Evolutionary conservation across 2,797 vertebrate genomes (phyloP).

Genomic region (Stomatorhinus walkeri): DNA sequence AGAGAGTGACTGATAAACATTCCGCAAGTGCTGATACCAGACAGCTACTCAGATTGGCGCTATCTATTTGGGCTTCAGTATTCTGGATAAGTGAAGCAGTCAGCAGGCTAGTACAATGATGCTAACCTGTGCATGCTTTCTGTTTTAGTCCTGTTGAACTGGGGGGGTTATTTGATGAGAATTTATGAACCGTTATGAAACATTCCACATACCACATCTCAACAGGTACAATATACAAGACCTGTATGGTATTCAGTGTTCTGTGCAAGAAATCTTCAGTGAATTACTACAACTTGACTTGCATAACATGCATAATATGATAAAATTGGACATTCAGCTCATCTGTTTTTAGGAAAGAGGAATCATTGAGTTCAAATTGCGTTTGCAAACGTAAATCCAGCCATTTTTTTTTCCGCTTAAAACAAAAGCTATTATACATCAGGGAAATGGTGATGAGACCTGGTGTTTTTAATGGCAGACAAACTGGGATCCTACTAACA

Average conservation of each 20-base stretch:
- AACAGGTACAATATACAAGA: background rate
- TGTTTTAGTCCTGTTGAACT: background rate
- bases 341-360: background rate
- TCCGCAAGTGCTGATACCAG: background rate
- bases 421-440: background rate
- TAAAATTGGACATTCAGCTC: background rate
- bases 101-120: background rate
- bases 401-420: background rate
- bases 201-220: background rate
- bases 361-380: background rate
- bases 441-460: background rate
- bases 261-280: background rate
- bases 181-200: background rate
- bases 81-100: background rate
- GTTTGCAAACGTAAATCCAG: background rate
- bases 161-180: background rate
- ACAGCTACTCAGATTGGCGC: background rate
- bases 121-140: background rate
- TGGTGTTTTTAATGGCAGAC: background rate
- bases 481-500: background rate
- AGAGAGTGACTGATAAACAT: background rate
- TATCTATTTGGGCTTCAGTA: background rate
- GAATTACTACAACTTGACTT: background rate
- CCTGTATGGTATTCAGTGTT: background rate
- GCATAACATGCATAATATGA: background rate